A percentile compares a stretch with the other conserved stretches of the same genome.
Evolutionary conservation across 2,797 vertebrate species (phyloP).

Genomic region (Melanotaenia parkinsoni): DNA sequence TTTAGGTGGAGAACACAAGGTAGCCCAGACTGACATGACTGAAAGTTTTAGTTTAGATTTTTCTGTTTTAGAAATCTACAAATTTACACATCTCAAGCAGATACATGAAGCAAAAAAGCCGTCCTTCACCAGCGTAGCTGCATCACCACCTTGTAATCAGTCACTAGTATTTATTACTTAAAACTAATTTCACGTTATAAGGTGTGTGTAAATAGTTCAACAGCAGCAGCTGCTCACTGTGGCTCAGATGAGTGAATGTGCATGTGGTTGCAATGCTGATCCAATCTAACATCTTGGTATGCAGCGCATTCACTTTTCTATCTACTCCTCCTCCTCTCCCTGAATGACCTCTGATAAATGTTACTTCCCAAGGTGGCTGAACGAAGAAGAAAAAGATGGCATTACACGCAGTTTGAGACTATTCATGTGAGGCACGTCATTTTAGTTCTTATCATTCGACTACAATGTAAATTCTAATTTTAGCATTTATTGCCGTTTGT

Average conservation of each 20-base stretch:
- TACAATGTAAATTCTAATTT: background rate
- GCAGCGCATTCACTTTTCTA: constrained; percentile 23
- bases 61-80: too few relatives aligned
- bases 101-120: too few relatives aligned
- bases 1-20: too few relatives aligned
- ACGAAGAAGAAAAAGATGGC: constrained; percentile 33
- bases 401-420: constrained; percentile 34
- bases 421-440: background rate
- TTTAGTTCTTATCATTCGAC: constrained; percentile 15
- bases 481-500: background rate
- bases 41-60: too few relatives aligned
- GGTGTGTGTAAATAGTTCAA: background rate
- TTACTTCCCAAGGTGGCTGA: constrained; percentile 37
- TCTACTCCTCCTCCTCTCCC: constrained; percentile 18
- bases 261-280: background rate
- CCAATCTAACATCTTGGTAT: background rate
- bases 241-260: background rate
- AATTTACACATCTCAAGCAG: too few relatives aligned
- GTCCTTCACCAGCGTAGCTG: too few relatives aligned
- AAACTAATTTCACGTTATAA: background rate
- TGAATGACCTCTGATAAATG: constrained; percentile 63
- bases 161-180: background rate
- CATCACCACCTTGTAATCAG: background rate
- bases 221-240: background rate
- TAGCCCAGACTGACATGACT: too few relatives aligned